Conservation (phyloP, 1,140 invertebrate genomes). For the Penaeus chinensis region DNA sequence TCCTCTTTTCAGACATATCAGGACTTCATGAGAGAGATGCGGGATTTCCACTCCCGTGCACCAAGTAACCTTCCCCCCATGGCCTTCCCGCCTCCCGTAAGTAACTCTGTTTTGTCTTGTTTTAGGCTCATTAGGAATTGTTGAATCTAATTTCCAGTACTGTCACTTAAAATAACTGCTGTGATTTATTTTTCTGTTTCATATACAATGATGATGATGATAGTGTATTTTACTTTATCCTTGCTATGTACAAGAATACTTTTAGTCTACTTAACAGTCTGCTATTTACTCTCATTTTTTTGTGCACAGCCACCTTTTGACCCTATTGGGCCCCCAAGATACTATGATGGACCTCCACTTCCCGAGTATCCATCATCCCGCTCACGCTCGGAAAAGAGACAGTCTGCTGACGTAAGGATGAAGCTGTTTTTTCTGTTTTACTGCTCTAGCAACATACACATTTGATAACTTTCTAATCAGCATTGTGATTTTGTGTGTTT, state of each 20-base stretch:
- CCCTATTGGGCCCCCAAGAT: conserved; percentile 78
- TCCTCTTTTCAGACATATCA: conserved; percentile 57
- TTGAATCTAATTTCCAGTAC: conserved; percentile 60
- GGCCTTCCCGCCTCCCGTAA: conserved; percentile 62
- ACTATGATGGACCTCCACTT: conserved; percentile 80
- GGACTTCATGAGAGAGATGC: conserved; percentile 66
- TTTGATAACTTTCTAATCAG: no score
- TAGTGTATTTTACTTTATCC: no score
- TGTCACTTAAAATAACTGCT: no score
- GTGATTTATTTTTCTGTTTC: no score
- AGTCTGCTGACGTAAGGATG: conserved; percentile 49
- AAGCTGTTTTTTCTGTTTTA: neutral
- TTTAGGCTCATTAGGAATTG: conserved; percentile 82
- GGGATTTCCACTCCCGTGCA: conserved; percentile 69
- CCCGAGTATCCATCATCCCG: conserved; percentile 70
- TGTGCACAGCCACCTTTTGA: conserved; percentile 76
- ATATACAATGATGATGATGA: no score
- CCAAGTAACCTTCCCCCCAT: conserved; percentile 74
- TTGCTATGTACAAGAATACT: neutral
- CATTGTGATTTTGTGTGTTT: no score
- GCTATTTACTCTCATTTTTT: conserved; percentile 72
- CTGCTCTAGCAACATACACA: neutral
- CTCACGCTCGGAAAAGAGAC: conserved; percentile 59
- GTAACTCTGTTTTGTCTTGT: conserved; percentile 70
- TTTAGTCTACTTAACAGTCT: neutral